Base-by-base conservation (phyloP, 1,140 invertebrate genomes). In the Streblospio benedicti region DNA sequence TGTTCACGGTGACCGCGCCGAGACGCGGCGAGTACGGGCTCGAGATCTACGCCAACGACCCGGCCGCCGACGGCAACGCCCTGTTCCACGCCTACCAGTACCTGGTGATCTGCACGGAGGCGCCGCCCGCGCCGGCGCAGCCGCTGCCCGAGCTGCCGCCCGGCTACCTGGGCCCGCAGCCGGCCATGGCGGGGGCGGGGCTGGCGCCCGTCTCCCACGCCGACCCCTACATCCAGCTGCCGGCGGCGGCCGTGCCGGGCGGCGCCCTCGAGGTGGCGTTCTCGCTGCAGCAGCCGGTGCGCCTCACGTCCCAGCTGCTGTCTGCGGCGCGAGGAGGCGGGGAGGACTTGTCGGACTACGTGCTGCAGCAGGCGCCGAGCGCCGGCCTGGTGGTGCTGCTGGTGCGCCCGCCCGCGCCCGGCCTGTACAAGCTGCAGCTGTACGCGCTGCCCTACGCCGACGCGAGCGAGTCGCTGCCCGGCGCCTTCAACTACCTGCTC, bases 31-130 rank as follows among this genome's bases (percentile, higher is more conserved):
- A 78, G 61, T 78, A 71, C 62, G 76, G 75, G 30, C 68, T 77
- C 16, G 76, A 78, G 66, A 73, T 78, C 47, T 78, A 76, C 61
- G 74, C 71, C 44, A 78, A 78, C 61, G 74, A 78, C 60, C 75
- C 76, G 14, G 66, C 66, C 6, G 67, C 61, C 6, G 75, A 78
- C 58, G 74, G 74, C 2, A 71, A 69, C 38, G 76, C 74, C 0
- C 62, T 77, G 6, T 76, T 70, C 61, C 74, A 76, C 63, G 68
- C 75, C 16, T 74, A 69, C 18, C 76, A 77, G 67, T 77, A 72
- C 57, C 54, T 77, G 43, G 68, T 77, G 9, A 63, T 73, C 56
- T 76, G 74, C 38, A 64, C 73, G 30, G 74, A 77, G 57, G 66
- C 66, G 2, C 66, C 71, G 61, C 70, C 71, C 1, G 69, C 70